Conservation (phyloP, 2,113 vertebrate genomes). For the Neogale vison region DNA sequence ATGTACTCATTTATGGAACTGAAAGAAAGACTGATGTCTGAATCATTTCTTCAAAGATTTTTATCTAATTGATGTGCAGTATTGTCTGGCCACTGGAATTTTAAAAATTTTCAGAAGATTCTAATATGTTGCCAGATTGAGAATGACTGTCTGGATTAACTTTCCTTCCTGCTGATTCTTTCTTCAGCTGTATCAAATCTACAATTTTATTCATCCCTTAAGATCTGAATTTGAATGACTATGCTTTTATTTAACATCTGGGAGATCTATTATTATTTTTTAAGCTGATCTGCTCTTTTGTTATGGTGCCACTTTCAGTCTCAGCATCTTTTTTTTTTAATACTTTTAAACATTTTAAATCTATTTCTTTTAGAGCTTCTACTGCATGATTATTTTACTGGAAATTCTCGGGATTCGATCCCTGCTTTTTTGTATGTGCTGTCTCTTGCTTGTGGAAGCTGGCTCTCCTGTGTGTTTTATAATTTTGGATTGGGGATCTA, state of each 20-base stretch:
- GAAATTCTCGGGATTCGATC: background rate
- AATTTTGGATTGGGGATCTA: background rate
- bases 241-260: background rate
- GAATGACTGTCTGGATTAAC: background rate
- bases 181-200: background rate
- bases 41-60: background rate
- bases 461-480: background rate
- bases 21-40: background rate
- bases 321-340: background rate
- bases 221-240: background rate
- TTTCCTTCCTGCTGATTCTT: background rate
- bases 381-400: background rate
- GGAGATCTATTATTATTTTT: background rate
- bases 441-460: background rate
- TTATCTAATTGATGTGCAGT: background rate
- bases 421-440: fast-evolving
- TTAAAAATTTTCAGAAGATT: background rate
- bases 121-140: background rate
- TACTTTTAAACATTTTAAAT: background rate
- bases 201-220: background rate
- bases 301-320: background rate
- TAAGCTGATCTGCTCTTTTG: background rate
- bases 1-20: background rate
- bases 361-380: background rate
- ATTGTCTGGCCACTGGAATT: background rate